Evolutionary conservation across 2,113 vertebrate species (phyloP).

Genomic region (Zingel zingel): DNA sequence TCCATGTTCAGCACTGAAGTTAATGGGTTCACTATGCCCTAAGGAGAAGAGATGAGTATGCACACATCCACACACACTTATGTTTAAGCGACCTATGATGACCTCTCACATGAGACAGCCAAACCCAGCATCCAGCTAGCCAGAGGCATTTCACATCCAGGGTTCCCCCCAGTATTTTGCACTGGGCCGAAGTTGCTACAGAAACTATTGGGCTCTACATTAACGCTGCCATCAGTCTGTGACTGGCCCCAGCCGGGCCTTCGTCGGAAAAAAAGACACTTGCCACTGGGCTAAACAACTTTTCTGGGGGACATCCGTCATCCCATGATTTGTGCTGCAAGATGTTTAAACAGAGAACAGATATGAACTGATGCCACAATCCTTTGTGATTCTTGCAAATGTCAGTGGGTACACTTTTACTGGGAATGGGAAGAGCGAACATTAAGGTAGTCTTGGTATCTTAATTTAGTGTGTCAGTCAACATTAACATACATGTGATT

Average conservation of each 20-base stretch:
- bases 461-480: conserved; percentile 37
- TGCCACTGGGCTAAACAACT: no score
- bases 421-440: conserved; percentile 7
- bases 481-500: neutral
- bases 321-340: conserved; percentile 48
- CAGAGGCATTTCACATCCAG: conserved; percentile 63
- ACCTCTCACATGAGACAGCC: conserved; percentile 29
- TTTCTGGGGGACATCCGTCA: no score
- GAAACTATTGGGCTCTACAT: no score
- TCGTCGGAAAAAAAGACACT: no score
- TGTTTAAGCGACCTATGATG: conserved; percentile 26
- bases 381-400: conserved; percentile 14
- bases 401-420: conserved; percentile 42
- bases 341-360: conserved; percentile 32
- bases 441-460: conserved; percentile 2
- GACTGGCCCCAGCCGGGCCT: no score
- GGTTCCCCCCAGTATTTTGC: no score
- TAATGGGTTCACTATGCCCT: conserved; percentile 44
- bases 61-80: neutral
- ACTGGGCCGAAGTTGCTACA: no score
- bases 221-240: no score
- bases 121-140: conserved; percentile 41
- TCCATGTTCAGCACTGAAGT: conserved; percentile 16
- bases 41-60: neutral
- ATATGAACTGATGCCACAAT: conserved; percentile 44